Evolutionary conservation across 2,888 invertebrate species (phyloP), one percentile per base, ranked within the genome.

Genomic region (Uloborus plumipes): DNA sequence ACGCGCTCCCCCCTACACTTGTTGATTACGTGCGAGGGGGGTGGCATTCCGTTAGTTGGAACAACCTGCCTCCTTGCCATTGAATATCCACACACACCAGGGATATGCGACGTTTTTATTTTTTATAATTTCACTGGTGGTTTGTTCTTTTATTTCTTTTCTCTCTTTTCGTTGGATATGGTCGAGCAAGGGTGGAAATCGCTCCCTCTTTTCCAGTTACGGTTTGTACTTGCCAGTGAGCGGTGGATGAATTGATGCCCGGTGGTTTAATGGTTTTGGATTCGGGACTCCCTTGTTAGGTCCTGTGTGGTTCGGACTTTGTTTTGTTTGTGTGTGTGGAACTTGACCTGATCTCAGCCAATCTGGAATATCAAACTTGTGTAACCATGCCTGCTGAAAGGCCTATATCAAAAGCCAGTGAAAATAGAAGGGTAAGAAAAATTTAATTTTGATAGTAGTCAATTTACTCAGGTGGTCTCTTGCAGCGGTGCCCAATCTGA

Each of bases 301-400:
- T 14, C 15, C 31, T 39, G 64, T 39, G 64, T 64, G 64, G 20
- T 39, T 64, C 64, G 49, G 14, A 22, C 20, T 15, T 64, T 39
- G n/a, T 26, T n/a, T n/a, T 49, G 2, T 49, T 15, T 64, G 49
- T 50, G 49, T 49, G 18, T 39, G 2, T 14, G 49, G 20, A 49
- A 16, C 51, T 26, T 14, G 14, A 15, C n/a, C 1, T 51, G 26
- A 18, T 15, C 14, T 66, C 51, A 9, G 16, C 53, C 80, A 80
- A 80, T 70, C 83, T 83, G 83, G 83, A 83, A 76, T 83, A 83
- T 55, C 75, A 67, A 14, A 26, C 66, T n/a, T 74, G 70, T 49
- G 64, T 77, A 49, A 58, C 62, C 53, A 84, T 84, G 84, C 84
- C 84, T n/a, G 82, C 84, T 2, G 84, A 84, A 58, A 82, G 80